phyloP scores from a whole-genome alignment of 2,888 invertebrate species.

The Macrophya alboannulata region DNA sequence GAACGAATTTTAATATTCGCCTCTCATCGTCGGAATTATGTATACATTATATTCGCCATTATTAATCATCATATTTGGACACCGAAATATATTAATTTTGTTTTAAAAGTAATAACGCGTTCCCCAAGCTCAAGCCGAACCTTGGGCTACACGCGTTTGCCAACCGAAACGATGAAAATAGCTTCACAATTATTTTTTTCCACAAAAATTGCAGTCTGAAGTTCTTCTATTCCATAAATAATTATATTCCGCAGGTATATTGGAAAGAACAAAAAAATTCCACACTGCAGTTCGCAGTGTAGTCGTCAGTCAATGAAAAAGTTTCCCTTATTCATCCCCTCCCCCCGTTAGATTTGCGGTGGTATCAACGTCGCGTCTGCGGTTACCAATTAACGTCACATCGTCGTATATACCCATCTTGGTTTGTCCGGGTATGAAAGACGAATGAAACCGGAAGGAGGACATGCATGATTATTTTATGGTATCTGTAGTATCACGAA shows the following conservation, averaged over 20 bases:
- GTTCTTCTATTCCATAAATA: background rate
- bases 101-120: slow-evolving; percentile 38
- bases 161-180: background rate
- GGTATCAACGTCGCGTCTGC: background rate
- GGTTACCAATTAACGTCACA: background rate
- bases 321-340: background rate
- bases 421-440: background rate
- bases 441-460: background rate
- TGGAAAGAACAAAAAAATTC: too few species aligned
- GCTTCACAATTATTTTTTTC: background rate
- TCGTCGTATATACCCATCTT: background rate
- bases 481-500: slow-evolving; percentile 26
- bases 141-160: background rate
- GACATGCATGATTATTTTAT: slow-evolving; percentile 38
- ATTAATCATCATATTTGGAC: slow-evolving; percentile 34
- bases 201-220: background rate
- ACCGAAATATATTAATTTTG: slow-evolving; percentile 27
- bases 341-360: too few species aligned
- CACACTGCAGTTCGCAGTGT: too few species aligned
- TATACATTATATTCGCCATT: background rate
- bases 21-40: background rate
- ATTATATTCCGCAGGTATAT: too few species aligned
- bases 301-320: too few species aligned
- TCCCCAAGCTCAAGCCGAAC: background rate
- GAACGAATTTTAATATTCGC: slow-evolving; percentile 20